Evolutionary conservation across 2,113 vertebrate genomes (phyloP).

Genomic region (Tapirus terrestris): DNA sequence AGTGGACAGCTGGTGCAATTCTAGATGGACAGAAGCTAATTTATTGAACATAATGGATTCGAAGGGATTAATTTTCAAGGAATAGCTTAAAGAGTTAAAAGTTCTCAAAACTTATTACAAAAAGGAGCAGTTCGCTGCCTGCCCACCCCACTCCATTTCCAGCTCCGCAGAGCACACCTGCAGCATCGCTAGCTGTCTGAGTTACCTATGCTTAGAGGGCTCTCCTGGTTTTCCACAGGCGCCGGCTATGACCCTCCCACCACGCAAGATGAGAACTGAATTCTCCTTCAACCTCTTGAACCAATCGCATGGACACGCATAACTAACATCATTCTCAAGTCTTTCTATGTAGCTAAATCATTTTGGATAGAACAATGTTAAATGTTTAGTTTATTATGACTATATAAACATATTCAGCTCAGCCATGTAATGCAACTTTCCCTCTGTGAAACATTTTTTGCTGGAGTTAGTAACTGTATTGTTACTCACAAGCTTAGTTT

Average conservation of each 20-base stretch:
- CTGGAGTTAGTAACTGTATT: background rate
- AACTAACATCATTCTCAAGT: background rate
- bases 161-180: background rate
- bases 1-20: background rate
- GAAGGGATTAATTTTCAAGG: conserved; percentile 26
- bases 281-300: conserved; percentile 21
- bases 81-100: background rate
- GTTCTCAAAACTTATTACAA: background rate
- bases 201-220: background rate
- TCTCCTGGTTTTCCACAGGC: background rate
- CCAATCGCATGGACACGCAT: background rate
- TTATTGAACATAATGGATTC: background rate
- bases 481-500: background rate
- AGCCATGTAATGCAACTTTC: conserved; percentile 1
- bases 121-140: background rate
- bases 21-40: background rate
- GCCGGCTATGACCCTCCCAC: background rate
- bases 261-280: background rate
- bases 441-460: conserved; percentile 1
- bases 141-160: background rate
- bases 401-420: background rate
- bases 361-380: background rate
- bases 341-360: background rate
- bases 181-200: background rate
- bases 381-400: conserved; percentile 4